Conservation (phyloP, 2,888 invertebrate genomes). For the Acronicta psi region DNA sequence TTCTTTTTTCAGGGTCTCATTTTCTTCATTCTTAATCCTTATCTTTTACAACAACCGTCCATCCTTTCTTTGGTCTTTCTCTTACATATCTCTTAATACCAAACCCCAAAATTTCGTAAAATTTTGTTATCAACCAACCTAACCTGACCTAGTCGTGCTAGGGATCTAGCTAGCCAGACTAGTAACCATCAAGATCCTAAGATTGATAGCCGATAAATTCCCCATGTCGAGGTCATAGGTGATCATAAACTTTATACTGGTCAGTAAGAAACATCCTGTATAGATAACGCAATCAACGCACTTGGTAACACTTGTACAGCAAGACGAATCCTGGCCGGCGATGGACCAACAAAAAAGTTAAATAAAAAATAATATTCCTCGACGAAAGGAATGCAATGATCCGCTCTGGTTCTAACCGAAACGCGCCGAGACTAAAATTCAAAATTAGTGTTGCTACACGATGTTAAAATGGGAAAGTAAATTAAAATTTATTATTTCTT, state of each 20-base stretch:
- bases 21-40: no score
- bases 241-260: slow-evolving; percentile 31
- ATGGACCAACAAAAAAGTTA: slow-evolving; percentile 52
- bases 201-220: slow-evolving; percentile 27
- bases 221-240: slow-evolving; percentile 21
- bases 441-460: slow-evolving; percentile 30
- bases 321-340: slow-evolving; percentile 78
- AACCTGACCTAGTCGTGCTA: no score
- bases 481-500: slow-evolving; percentile 9
- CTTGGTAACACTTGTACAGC: slow-evolving; percentile 77
- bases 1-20: no score
- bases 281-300: slow-evolving; percentile 57
- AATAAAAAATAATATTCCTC: slow-evolving; percentile 52
- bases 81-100: no score
- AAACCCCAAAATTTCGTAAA: no score
- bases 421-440: slow-evolving; percentile 51
- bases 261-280: slow-evolving; percentile 64
- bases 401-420: slow-evolving; percentile 58
- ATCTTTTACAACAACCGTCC: no score
- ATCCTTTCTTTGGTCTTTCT: no score
- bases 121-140: no score
- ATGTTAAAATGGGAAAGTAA: slow-evolving; percentile 11
- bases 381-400: slow-evolving; percentile 49
- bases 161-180: no score
- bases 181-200: background rate